Evolutionary conservation across 2,888 invertebrate species (phyloP).

Genomic region (Pollenia labialis): DNA sequence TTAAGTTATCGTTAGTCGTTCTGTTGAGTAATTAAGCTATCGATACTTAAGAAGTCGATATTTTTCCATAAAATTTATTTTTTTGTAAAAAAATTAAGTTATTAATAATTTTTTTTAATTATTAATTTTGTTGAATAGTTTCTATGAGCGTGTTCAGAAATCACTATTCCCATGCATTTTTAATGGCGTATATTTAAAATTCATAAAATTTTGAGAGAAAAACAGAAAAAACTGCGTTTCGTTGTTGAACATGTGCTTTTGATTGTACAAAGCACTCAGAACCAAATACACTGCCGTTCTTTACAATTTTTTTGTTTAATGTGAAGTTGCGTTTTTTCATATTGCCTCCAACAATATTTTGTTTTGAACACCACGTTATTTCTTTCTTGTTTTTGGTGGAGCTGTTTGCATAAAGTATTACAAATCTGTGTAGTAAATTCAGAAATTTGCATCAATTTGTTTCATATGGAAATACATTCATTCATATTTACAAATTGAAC

Average conservation of each 20-base stretch:
- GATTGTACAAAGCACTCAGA: slow-evolving; percentile 17
- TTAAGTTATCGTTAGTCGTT: too few species aligned
- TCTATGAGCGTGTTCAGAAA: slow-evolving; percentile 15
- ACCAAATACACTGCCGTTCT: slow-evolving; percentile 17
- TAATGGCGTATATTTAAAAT: slow-evolving; percentile 8
- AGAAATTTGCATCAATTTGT: slow-evolving; percentile 66
- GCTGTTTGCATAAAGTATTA: slow-evolving; percentile 57
- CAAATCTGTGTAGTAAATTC: slow-evolving; percentile 67
- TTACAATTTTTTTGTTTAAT: slow-evolving; percentile 4
- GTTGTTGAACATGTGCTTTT: slow-evolving; percentile 55
- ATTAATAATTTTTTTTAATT: too few species aligned
- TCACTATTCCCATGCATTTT: neutral
- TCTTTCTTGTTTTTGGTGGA: neutral
- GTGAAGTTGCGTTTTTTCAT: slow-evolving; percentile 3
- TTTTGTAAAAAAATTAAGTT: too few species aligned
- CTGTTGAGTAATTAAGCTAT: too few species aligned
- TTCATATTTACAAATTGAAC: slow-evolving; percentile 43
- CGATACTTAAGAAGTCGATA: too few species aligned
- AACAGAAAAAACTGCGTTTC: neutral
- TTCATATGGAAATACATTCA: slow-evolving; percentile 32
- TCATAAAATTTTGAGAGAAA: neutral
- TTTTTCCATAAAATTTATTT: too few species aligned
- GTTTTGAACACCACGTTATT: neutral
- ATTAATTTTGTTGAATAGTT: neutral
- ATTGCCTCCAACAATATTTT: slow-evolving; percentile 9